phyloP scores from a whole-genome alignment of 2,797 vertebrate genomes.

The Sciaenops ocellatus region DNA sequence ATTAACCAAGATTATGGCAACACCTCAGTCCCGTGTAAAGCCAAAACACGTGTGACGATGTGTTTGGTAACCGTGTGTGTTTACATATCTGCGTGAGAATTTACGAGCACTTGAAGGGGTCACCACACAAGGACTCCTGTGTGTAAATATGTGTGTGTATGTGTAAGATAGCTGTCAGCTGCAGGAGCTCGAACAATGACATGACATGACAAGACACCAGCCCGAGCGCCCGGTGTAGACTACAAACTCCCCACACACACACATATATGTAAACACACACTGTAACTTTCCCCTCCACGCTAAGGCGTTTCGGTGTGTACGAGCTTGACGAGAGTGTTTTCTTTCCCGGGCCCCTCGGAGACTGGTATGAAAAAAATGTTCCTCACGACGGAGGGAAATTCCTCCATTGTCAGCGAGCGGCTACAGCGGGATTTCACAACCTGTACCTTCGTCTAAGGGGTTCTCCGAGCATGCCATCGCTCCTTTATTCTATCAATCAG shows the following conservation, averaged over 20 bases:
- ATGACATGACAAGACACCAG: constrained; percentile 67
- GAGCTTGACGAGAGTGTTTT: constrained; percentile 64
- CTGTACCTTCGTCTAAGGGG: constrained; percentile 47
- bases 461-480: constrained; percentile 45
- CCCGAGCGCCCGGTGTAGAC: constrained; percentile 49
- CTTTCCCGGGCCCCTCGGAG: constrained; percentile 67
- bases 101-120: constrained; percentile 60
- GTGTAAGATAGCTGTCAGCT: constrained; percentile 35
- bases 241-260: constrained; percentile 35
- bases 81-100: constrained; percentile 64
- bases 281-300: constrained; percentile 43
- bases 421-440: constrained; percentile 69
- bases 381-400: constrained; percentile 78
- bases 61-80: constrained; percentile 53
- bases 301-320: constrained; percentile 62
- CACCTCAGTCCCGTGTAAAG: constrained; percentile 23
- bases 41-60: constrained; percentile 46
- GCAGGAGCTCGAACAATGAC: constrained; percentile 45
- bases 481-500: constrained; percentile 49
- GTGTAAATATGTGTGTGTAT: constrained; percentile 44
- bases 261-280: constrained; percentile 24
- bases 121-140: constrained; percentile 35
- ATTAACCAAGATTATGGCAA: constrained; percentile 56
- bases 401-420: constrained; percentile 69
- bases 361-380: constrained; percentile 80